Conservation (phyloP, 2,888 invertebrate genomes). For the Apotomis turbidana region DNA sequence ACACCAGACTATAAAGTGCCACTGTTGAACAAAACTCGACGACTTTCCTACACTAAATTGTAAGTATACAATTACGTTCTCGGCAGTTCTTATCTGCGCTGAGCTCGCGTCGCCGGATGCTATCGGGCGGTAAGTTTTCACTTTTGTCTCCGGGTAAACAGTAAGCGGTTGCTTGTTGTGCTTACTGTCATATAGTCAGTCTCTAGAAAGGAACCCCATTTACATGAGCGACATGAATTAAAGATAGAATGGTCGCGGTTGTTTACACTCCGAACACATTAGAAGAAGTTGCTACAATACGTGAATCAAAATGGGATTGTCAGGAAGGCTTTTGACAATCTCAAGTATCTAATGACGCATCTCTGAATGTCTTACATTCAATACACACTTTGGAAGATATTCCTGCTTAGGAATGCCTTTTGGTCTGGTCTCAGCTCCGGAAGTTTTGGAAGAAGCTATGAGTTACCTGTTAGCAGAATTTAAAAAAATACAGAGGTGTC, state of each 20-base stretch:
- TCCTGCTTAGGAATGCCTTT: no score
- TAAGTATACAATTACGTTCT: constrained; percentile 14
- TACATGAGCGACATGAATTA: no score
- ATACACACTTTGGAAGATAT: no score
- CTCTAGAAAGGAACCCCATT: not conserved
- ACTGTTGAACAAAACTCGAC: constrained; percentile 5
- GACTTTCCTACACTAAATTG: constrained; percentile 4
- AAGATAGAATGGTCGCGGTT: not conserved
- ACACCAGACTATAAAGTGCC: not conserved
- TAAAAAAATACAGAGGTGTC: no score
- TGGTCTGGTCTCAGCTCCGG: no score
- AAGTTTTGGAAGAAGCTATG: no score
- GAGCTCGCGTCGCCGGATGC: constrained; percentile 18
- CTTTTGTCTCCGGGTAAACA: constrained; percentile 23
- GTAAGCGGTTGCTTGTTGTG: constrained; percentile 2
- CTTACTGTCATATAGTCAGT: constrained; percentile 6
- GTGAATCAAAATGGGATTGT: no score
- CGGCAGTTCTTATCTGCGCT: constrained; percentile 19
- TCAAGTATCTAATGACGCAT: no score
- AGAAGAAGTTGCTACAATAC: no score
- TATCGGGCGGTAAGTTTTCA: constrained; percentile 32
- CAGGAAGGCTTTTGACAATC: no score
- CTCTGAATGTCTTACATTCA: no score
- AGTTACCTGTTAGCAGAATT: no score
- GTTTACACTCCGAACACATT: not conserved